Percentiles rank a stretch among this genome's conserved stretches.
phyloP scores from a whole-genome alignment of 2,113 vertebrate genomes.

The Ceratotherium simum region DNA sequence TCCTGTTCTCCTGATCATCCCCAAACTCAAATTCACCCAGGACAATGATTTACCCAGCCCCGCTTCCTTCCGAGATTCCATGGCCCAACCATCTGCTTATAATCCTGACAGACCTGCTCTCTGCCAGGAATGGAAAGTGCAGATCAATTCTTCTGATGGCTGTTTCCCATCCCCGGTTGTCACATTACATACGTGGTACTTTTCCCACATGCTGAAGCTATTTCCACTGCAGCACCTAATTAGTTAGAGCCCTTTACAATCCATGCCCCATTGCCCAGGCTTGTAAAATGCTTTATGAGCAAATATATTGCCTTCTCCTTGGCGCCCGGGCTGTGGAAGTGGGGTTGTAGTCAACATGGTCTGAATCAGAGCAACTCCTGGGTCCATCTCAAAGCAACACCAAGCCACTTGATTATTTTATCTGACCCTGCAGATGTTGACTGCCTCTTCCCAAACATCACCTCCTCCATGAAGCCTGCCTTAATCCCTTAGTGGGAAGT shows the following conservation, averaged over 20 bases:
- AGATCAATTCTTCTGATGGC: not conserved
- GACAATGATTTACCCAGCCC: not conserved
- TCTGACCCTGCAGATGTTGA: not conserved
- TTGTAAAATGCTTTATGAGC: conserved; percentile 43
- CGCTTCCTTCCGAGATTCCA: not conserved
- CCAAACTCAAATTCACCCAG: not conserved
- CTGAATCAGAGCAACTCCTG: not conserved
- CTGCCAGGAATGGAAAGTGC: not conserved
- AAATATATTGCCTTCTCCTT: not conserved
- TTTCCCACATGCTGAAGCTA: not conserved
- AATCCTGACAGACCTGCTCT: not conserved
- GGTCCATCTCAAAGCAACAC: not conserved
- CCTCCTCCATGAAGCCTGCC: not conserved
- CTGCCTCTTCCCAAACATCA: not conserved
- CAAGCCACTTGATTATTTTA: not conserved
- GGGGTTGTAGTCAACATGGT: not conserved
- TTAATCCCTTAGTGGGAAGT: not conserved
- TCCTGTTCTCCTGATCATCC: not conserved
- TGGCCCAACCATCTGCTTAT: not conserved
- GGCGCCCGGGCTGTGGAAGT: not conserved
- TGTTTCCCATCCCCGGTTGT: not conserved
- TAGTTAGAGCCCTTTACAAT: conserved; percentile 25
- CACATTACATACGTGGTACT: not conserved
- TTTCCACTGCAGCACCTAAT: not conserved
- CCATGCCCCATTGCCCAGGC: conserved; percentile 1